Percentiles rank a stretch among this genome's conserved stretches.
Evolutionary conservation across 2,113 vertebrate species (phyloP).

Genomic region (Etia nguti): DNA sequence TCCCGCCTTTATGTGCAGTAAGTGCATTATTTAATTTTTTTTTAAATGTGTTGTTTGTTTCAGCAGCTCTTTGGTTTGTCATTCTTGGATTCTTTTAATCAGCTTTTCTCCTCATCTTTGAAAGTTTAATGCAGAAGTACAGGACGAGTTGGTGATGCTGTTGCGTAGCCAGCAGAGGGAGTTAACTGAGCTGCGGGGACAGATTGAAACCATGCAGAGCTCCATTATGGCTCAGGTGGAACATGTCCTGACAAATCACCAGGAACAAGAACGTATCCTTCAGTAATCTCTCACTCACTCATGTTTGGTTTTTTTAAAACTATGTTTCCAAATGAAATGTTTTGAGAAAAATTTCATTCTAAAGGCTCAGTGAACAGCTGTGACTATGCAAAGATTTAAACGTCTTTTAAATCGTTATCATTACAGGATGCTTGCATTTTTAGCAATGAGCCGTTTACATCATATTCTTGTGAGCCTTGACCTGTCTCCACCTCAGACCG

Average conservation of each 20-base stretch:
- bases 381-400: background rate
- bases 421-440: fast-evolving
- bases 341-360: background rate
- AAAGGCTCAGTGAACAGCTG: background rate
- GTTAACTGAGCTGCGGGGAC: conserved; percentile 80
- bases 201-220: conserved; percentile 85
- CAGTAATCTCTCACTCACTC: background rate
- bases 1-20: background rate
- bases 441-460: background rate
- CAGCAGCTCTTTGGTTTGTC: background rate
- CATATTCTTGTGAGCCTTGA: conserved; percentile 71
- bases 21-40: background rate
- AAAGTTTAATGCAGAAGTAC: conserved; percentile 78
- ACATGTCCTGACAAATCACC: conserved; percentile 80
- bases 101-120: background rate
- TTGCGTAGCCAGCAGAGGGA: conserved; percentile 91
- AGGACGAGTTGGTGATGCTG: conserved; percentile 84
- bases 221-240: conserved; percentile 86
- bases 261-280: conserved; percentile 97
- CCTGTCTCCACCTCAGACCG: conserved; percentile 79
- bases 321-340: fast-evolving
- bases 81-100: background rate
- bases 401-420: background rate
- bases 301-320: fast-evolving
- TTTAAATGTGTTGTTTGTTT: background rate